Conservation (phyloP, 2,113 vertebrate species). For the Gobius niger region DNA sequence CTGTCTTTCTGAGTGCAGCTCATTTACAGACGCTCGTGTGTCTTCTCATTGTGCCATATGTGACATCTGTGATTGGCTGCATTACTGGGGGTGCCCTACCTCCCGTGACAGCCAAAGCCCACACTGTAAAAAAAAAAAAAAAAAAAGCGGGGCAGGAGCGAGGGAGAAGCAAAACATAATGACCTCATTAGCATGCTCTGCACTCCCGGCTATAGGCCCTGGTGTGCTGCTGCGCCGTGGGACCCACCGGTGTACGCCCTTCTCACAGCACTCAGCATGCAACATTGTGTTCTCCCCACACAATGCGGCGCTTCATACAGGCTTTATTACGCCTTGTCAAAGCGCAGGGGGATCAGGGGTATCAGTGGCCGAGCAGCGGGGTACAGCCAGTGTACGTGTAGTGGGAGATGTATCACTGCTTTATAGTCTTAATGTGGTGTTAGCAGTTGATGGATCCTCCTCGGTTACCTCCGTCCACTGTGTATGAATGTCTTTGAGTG, state of each 20-base stretch:
- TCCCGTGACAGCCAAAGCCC: slow-evolving; percentile 71
- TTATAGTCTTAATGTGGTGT: slow-evolving; percentile 67
- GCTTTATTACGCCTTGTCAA: slow-evolving; percentile 78
- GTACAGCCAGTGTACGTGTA: slow-evolving; percentile 51
- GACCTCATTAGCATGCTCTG: slow-evolving; percentile 82
- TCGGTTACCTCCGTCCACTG: slow-evolving; percentile 40
- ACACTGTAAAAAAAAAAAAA: slow-evolving; percentile 58
- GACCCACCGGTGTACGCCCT: slow-evolving; percentile 76
- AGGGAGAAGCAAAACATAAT: slow-evolving; percentile 77
- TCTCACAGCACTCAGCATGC: slow-evolving; percentile 79
- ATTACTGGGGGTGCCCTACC: slow-evolving; percentile 57
- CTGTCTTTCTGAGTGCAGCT: slow-evolving; percentile 28
- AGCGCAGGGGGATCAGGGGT: slow-evolving; percentile 69
- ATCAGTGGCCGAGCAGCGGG: slow-evolving; percentile 67
- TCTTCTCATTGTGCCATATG: slow-evolving; percentile 76
- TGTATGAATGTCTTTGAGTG: slow-evolving; percentile 41
- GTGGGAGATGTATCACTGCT: slow-evolving; percentile 58
- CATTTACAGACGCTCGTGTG: slow-evolving; percentile 51
- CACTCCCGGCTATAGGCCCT: slow-evolving; percentile 75
- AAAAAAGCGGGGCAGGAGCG: slow-evolving; percentile 55
- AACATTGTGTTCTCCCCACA: slow-evolving; percentile 75
- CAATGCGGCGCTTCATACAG: slow-evolving; percentile 73
- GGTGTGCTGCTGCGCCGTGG: slow-evolving; percentile 76
- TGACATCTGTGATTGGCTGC: slow-evolving; percentile 76
- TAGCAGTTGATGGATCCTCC: slow-evolving; percentile 50